A percentile compares a stretch with the other conserved stretches of the same genome.
These are phyloP conservation scores for Marmota monax DNA, from an alignment of 2,113 vertebrate species.

Conservation along the genomic window DNA sequence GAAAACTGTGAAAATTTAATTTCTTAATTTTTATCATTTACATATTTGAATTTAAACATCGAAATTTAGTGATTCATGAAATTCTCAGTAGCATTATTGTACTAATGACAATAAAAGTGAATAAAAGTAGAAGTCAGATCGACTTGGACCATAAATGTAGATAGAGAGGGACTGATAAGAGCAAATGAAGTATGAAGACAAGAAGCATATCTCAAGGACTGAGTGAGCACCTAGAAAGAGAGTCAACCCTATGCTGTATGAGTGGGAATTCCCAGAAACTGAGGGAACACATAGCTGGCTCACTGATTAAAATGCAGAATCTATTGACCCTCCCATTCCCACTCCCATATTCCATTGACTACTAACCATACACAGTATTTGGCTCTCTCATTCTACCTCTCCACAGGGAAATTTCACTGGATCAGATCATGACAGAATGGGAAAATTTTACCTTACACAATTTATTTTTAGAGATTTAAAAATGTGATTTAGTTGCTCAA, in stretches of 20 bases:
- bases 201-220: not conserved
- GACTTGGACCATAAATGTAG: not conserved
- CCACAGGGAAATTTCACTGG: not conserved
- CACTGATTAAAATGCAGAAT: not conserved
- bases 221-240: not conserved
- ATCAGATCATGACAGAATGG: not conserved
- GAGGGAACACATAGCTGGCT: not conserved
- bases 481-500: not conserved
- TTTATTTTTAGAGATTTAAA: not conserved
- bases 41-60: not conserved
- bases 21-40: not conserved
- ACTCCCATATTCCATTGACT: not conserved
- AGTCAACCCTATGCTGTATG: accelerated
- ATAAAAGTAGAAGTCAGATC: not conserved
- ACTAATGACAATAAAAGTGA: not conserved
- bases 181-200: not conserved
- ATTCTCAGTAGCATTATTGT: not conserved
- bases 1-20: not conserved
- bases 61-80: not conserved
- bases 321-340: not conserved
- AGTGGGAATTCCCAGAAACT: not conserved
- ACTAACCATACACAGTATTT: not conserved
- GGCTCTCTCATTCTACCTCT: not conserved
- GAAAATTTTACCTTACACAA: not conserved
- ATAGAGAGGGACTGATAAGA: not conserved